Evolutionary conservation across 2,888 invertebrate genomes (phyloP).

Genomic region (Acleris holmiana): DNA sequence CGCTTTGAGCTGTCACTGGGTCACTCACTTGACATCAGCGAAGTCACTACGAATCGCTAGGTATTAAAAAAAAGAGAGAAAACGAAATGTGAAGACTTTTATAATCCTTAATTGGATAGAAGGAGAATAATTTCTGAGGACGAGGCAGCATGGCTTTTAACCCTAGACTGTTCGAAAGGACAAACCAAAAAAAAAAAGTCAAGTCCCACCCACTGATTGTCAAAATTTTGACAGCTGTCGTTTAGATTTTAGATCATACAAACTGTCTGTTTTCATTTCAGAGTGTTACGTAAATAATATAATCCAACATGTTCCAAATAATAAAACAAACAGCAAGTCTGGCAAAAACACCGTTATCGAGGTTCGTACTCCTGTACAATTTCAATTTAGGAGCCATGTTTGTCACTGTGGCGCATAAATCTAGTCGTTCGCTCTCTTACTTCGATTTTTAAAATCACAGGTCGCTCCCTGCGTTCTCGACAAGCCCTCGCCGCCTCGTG

Average conservation of each 20-base stretch:
- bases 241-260: neutral
- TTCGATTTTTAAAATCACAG: conserved; percentile 49
- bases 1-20: no score
- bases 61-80: no score
- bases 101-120: no score
- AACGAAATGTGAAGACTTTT: no score
- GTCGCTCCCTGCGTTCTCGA: conserved; percentile 65
- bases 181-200: no score
- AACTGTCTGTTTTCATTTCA: conserved; percentile 23
- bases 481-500: conserved; percentile 42
- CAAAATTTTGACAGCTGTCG: conserved; percentile 18
- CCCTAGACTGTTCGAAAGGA: no score
- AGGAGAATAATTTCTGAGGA: no score
- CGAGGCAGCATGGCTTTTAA: no score
- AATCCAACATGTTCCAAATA: conserved; percentile 61
- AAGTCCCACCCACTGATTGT: neutral
- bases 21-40: no score
- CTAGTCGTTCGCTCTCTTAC: neutral
- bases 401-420: no score
- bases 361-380: conserved; percentile 49
- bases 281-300: conserved; percentile 35
- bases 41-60: no score
- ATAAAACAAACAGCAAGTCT: conserved; percentile 55
- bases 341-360: conserved; percentile 57
- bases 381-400: neutral